Percentiles rank a stretch among this genome's conserved stretches.
Evolutionary conservation across 1,140 invertebrate species (phyloP).

Genomic region (Drosophila dunni): DNA sequence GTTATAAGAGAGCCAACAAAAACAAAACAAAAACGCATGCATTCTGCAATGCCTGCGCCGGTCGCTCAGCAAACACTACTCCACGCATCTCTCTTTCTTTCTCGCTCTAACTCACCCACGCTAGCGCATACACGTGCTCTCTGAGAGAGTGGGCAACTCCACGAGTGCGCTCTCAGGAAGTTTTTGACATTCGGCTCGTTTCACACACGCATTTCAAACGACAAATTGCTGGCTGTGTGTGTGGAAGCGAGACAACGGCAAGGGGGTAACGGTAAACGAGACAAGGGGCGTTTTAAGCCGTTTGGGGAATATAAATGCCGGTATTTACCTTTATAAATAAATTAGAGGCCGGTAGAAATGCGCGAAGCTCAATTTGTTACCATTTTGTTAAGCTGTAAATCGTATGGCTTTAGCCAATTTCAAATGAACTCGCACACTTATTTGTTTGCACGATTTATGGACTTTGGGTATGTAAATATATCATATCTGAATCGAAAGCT

Average conservation of each 20-base stretch:
- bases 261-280: conserved; percentile 9
- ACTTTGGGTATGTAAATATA: conserved; percentile 2
- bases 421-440: conserved; percentile 21
- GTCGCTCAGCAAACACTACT: conserved; percentile 30
- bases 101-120: conserved; percentile 19
- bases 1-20: conserved; percentile 43
- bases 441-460: conserved; percentile 37
- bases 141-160: neutral
- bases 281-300: conserved; percentile 1
- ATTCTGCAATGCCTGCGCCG: conserved; percentile 31
- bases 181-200: conserved; percentile 21
- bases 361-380: conserved; percentile 50
- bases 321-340: conserved; percentile 76
- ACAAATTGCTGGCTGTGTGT: conserved; percentile 6
- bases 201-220: conserved; percentile 8
- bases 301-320: conserved; percentile 72
- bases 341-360: conserved; percentile 60
- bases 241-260: neutral
- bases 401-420: conserved; percentile 14
- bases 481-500: conserved; percentile 23
- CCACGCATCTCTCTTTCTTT: conserved; percentile 17
- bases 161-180: conserved; percentile 33
- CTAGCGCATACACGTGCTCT: conserved; percentile 9
- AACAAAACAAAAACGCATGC: conserved; percentile 31
- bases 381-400: conserved; percentile 47